Evolutionary conservation across 2,888 invertebrate genomes (phyloP).

Genomic region (Conops quadrifasciatus): DNA sequence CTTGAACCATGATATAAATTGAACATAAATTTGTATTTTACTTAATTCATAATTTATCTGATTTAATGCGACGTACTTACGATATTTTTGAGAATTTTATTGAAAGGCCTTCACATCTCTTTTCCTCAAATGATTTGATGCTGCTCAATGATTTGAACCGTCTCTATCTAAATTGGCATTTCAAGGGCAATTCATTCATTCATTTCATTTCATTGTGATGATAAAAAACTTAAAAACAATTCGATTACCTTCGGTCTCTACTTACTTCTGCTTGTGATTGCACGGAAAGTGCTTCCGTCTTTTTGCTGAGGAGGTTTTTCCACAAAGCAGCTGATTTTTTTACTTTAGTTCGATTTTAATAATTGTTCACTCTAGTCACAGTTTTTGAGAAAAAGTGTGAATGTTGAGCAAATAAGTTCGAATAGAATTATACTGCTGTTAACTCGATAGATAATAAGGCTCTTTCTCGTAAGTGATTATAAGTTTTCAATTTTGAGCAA

Average conservation of each 20-base stretch:
- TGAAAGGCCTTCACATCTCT: too few species aligned
- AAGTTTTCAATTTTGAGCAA: too few species aligned
- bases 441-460: background rate
- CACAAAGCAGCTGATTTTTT: constrained; percentile 40
- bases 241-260: constrained; percentile 4
- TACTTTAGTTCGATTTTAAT: constrained; percentile 56
- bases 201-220: background rate
- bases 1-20: too few species aligned
- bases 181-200: constrained; percentile 44
- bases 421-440: constrained; percentile 4
- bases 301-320: background rate
- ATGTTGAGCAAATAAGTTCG: background rate
- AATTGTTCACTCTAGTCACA: constrained; percentile 48
- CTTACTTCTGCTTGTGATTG: constrained; percentile 12
- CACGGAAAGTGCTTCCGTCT: too few species aligned
- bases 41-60: too few species aligned
- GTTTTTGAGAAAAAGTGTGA: constrained; percentile 15
- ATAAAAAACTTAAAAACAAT: constrained; percentile 11
- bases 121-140: too few species aligned
- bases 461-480: too few species aligned
- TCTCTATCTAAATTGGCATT: constrained; percentile 43
- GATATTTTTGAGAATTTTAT: too few species aligned
- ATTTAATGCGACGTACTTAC: too few species aligned
- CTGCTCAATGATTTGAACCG: background rate
- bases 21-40: too few species aligned